Percentiles rank a stretch among this genome's conserved stretches.
Evolutionary conservation across 2,797 vertebrate genomes (phyloP).

Genomic region (Benthosema pterotum): DNA sequence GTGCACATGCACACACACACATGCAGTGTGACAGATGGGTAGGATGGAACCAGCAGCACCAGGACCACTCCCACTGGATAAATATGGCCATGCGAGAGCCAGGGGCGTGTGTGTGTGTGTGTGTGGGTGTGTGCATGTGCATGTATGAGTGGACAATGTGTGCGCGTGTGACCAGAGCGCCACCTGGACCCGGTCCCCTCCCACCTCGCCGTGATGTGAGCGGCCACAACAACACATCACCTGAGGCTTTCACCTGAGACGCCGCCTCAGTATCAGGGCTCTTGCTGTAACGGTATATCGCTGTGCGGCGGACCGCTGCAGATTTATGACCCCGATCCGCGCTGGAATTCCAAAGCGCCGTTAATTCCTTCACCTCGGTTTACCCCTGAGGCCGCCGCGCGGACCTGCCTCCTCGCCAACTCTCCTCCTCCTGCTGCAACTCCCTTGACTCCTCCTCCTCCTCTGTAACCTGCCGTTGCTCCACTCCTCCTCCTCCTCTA

Average conservation of each 20-base stretch:
- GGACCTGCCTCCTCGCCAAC: neutral
- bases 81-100: slow-evolving; percentile 42
- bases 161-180: slow-evolving; percentile 21
- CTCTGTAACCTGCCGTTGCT: too few species aligned
- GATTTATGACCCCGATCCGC: slow-evolving; percentile 43
- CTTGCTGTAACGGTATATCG: slow-evolving; percentile 10
- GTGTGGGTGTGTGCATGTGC: slow-evolving; percentile 30
- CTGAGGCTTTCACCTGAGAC: slow-evolving; percentile 25
- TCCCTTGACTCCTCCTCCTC: slow-evolving; percentile 7
- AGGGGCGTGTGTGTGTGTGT: slow-evolving; percentile 34
- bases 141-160: slow-evolving; percentile 1
- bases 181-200: slow-evolving; percentile 34
- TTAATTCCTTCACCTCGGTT: slow-evolving; percentile 46
- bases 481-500: too few species aligned
- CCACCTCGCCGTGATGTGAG: slow-evolving; percentile 43
- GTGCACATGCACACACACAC: neutral
- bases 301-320: slow-evolving; percentile 22
- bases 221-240: slow-evolving; percentile 42
- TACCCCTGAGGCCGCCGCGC: slow-evolving; percentile 34
- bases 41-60: slow-evolving; percentile 29
- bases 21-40: slow-evolving; percentile 6
- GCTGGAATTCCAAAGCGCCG: slow-evolving; percentile 25
- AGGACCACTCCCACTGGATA: slow-evolving; percentile 40
- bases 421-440: slow-evolving; percentile 6
- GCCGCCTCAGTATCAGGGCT: slow-evolving; percentile 19